Conservation (phyloP, 2,888 invertebrate genomes). For the Hofmannophila pseudospretella region DNA sequence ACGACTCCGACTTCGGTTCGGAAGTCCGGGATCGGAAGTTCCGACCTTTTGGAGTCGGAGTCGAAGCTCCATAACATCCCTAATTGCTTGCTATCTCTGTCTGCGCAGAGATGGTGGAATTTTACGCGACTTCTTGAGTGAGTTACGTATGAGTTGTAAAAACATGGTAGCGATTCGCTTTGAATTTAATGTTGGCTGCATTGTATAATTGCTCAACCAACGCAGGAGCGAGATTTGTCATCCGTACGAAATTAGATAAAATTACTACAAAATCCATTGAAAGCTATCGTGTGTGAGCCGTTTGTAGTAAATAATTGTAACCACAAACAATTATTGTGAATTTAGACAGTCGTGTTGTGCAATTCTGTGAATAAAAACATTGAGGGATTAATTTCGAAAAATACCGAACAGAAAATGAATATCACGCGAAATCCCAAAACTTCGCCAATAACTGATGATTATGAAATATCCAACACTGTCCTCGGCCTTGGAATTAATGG, state of each 20-base stretch:
- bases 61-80: no score
- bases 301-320: conserved; percentile 1
- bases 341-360: conserved; percentile 10
- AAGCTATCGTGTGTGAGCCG: conserved; percentile 12
- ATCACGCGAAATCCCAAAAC: conserved; percentile 81
- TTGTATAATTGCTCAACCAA: conserved; percentile 21
- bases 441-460: conserved; percentile 91
- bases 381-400: background rate
- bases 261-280: conserved; percentile 16
- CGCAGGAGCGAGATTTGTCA: conserved; percentile 25
- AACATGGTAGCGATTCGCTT: background rate
- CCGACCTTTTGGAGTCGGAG: no score
- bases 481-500: conserved; percentile 98
- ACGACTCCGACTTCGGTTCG: no score
- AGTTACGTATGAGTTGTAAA: background rate
- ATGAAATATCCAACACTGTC: conserved; percentile 94
- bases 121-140: background rate
- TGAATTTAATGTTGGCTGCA: conserved; percentile 13
- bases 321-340: background rate
- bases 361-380: background rate
- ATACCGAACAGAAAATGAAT: conserved; percentile 43
- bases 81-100: no score
- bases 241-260: conserved; percentile 30
- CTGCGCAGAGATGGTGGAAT: no score
- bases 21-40: no score